Evolutionary conservation across 2,113 vertebrate species (phyloP).

Genomic region (Gymnarchus niloticus): DNA sequence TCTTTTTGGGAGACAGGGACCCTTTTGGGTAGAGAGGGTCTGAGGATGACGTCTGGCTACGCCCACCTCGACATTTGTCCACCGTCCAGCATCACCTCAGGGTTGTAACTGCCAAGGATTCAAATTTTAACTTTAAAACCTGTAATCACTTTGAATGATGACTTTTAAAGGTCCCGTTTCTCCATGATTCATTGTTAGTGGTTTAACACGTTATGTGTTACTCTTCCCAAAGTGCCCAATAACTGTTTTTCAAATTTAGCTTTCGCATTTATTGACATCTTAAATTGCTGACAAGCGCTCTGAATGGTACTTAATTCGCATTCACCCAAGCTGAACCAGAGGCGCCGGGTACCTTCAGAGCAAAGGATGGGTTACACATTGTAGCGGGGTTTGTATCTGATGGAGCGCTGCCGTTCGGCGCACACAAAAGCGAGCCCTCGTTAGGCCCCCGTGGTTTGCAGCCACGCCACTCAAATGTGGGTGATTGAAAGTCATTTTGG

Average conservation of each 20-base stretch:
- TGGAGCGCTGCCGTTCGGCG: not conserved
- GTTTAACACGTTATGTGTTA: not conserved
- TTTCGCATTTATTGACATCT: not conserved
- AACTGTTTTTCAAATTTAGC: not conserved
- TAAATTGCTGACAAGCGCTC: not conserved
- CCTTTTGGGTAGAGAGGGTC: not conserved
- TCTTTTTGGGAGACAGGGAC: not conserved
- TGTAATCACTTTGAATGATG: slow-evolving; percentile 4
- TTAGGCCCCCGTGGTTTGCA: not conserved
- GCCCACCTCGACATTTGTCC: not conserved
- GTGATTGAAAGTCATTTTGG: not conserved
- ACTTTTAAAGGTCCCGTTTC: not conserved
- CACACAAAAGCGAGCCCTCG: not conserved
- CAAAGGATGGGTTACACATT: not conserved
- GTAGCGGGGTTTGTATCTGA: not conserved
- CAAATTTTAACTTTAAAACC: not conserved
- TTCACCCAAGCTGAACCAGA: not conserved
- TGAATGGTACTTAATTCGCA: not conserved
- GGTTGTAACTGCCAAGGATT: not conserved
- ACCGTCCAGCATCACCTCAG: not conserved
- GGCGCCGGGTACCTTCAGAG: not conserved
- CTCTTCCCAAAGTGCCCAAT: not conserved
- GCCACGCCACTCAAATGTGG: not conserved
- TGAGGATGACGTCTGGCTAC: not conserved
- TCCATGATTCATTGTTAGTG: not conserved